Base-by-base conservation (phyloP, 2,113 vertebrate species). In the Ictalurus furcatus region DNA sequence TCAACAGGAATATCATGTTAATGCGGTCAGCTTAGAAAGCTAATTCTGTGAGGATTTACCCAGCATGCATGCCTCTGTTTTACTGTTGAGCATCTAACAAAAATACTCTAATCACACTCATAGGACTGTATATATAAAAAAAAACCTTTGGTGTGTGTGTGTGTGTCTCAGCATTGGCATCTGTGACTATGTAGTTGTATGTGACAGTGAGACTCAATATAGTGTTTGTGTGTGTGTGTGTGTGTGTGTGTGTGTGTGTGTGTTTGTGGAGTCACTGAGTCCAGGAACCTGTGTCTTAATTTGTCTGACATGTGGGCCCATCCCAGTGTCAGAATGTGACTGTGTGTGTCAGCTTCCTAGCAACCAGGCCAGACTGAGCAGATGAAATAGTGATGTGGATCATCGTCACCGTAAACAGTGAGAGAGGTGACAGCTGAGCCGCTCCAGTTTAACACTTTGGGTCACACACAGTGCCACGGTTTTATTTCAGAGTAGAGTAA, bases 291-390 rank as follows among this genome's bases (percentile, higher is more conserved):
- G 40, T 65, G 30, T 71, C 58, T 89, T 89, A 84, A 90, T 90
- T 92, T 90, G 90, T 91, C 88, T 87, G 86, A 87, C 65, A 73
- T 82, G 86, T 52, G 44, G 40, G 52, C 90, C 88, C 85, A 90
- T 59, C 90, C 85, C 84, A 84, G 34, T 54, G 81, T 84, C 84
- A 90, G 76, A 91, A 88, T 74, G 71, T 44, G 65, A n/a, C 79
- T 88, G 88, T 92, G 88, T 88, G 52, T 65, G 11, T 73, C 16
- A 52, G 54, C 69, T 85, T 86, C 91, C 83, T 90, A 90, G 88
- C 79, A 86, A 91, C 89, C 80, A 73, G 17, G 44, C 63, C 78
- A 58, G 76, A 40, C 74, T 80, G 21, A 21, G 63, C 67, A 86
- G 81, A 85, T 85, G 85, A 90, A 65, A 74, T 13, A 21, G 28